phyloP scores from a whole-genome alignment of 2,113 vertebrate species.

The Coryphaenoides rupestris region DNA sequence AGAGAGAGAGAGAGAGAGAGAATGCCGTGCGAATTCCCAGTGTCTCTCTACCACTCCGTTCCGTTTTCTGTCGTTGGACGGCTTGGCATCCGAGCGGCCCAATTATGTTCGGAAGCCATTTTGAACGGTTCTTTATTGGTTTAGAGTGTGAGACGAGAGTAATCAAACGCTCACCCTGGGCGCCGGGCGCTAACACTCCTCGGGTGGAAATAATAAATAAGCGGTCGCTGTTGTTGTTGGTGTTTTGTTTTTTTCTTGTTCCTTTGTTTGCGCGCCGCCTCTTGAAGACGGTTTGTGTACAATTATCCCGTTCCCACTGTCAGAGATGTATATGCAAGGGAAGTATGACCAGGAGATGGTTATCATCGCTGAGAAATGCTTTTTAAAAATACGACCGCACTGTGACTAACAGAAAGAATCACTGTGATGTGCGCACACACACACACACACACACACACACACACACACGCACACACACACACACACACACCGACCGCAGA shows the following conservation, averaged over 20 bases:
- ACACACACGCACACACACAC: slow-evolving; percentile 40
- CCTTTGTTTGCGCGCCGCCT: slow-evolving; percentile 37
- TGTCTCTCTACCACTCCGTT: too few relatives aligned
- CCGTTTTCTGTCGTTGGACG: too few relatives aligned
- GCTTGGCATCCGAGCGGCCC: too few relatives aligned
- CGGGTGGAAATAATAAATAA: slow-evolving; percentile 52
- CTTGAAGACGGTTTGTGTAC: slow-evolving; percentile 55
- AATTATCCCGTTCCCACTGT: slow-evolving; percentile 66
- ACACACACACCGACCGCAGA: slow-evolving; percentile 8
- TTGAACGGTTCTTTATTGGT: too few relatives aligned
- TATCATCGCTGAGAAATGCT: slow-evolving; percentile 66
- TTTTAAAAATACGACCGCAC: slow-evolving; percentile 64
- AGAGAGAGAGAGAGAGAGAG: too few relatives aligned
- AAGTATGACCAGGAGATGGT: slow-evolving; percentile 36
- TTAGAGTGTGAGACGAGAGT: too few relatives aligned
- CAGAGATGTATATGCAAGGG: slow-evolving; percentile 43
- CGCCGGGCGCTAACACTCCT: slow-evolving; percentile 54
- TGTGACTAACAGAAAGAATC: slow-evolving; percentile 64
- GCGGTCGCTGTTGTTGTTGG: slow-evolving; percentile 45
- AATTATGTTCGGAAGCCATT: too few relatives aligned
- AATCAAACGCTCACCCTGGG: not conserved
- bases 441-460: slow-evolving; percentile 44
- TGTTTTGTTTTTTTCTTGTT: too few relatives aligned
- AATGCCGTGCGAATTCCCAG: too few relatives aligned
- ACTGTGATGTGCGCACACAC: slow-evolving; percentile 38